Evolutionary conservation across 2,113 vertebrate genomes (phyloP), one percentile per base, ranked within the genome.

Genomic region (Alethe castanea): DNA sequence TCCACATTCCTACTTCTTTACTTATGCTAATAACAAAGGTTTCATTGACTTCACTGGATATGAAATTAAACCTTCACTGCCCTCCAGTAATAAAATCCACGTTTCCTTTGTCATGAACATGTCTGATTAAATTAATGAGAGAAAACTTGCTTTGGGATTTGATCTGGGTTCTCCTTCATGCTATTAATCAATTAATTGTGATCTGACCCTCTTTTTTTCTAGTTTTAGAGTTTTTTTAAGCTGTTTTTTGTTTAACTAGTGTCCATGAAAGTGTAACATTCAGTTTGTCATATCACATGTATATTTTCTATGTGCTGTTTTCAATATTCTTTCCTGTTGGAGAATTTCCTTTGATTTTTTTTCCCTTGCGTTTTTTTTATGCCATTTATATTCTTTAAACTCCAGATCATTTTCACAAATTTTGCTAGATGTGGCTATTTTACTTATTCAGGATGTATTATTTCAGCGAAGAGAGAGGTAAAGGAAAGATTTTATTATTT

Each of bases 71-170:
- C n/a, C n/a, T 92, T 84, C 13, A 5, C 31, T 95, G 53, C 69
- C 89, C 83, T 71, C 10, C 6, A 81, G 81, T 45, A 92, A 95
- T 87, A 31, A 81, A 92, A 86, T 83, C 70, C 85, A 42, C 76
- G 42, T 89, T 95, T 89, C 53, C 40, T 92, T 94, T 62, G 0
- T 91, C 86, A 65, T 85, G 62, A 86, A 89, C 50, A 45, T 57
- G 53, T 84, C 61, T 96, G 77, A 67, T 53, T 81, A 36, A 94
- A 92, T 94, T 94, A 95, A 95, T 92, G 88, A 76, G 56, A 66
- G 86, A 66, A 35, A 86, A 19, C 26, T 64, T 81, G 65, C 72
- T 92, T 77, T 90, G 74, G 81, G 79, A 95, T 90, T 94, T 88
- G 31, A 57, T 88, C 61, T 72, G 6, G 19, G 18, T 69, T 93